Evolutionary conservation across 2,797 vertebrate species (phyloP).

Genomic region (Galago senegalensis): DNA sequence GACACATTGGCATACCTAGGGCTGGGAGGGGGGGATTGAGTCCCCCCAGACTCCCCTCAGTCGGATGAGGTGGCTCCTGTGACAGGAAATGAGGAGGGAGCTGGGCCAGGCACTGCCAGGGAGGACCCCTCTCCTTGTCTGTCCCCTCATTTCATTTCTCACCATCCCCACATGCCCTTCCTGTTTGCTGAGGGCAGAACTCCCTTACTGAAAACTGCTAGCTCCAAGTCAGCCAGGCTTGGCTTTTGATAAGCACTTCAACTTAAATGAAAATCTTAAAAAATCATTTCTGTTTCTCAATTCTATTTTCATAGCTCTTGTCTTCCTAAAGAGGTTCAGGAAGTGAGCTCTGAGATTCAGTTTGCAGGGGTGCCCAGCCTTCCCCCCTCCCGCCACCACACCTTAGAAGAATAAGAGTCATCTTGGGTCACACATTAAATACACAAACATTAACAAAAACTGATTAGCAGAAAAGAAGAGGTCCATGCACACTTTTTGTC

Average conservation of each 20-base stretch:
- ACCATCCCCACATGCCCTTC: background rate
- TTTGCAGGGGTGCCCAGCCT: background rate
- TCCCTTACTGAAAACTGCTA: background rate
- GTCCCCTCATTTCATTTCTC: background rate
- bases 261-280: background rate
- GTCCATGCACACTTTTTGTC: too few species aligned
- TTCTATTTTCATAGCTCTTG: background rate
- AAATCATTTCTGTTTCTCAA: background rate
- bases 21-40: background rate
- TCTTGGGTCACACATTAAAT: too few species aligned
- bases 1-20: background rate
- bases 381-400: too few species aligned
- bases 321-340: background rate
- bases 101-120: background rate
- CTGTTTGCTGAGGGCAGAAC: background rate
- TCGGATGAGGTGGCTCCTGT: background rate
- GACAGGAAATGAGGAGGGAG: background rate
- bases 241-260: background rate
- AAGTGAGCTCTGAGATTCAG: background rate
- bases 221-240: background rate
- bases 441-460: too few species aligned
- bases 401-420: too few species aligned
- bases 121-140: background rate
- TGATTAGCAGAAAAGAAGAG: too few species aligned
- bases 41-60: rapidly evolving